phyloP scores from a whole-genome alignment of 1,140 invertebrate species.

The Pantala flavescens region DNA sequence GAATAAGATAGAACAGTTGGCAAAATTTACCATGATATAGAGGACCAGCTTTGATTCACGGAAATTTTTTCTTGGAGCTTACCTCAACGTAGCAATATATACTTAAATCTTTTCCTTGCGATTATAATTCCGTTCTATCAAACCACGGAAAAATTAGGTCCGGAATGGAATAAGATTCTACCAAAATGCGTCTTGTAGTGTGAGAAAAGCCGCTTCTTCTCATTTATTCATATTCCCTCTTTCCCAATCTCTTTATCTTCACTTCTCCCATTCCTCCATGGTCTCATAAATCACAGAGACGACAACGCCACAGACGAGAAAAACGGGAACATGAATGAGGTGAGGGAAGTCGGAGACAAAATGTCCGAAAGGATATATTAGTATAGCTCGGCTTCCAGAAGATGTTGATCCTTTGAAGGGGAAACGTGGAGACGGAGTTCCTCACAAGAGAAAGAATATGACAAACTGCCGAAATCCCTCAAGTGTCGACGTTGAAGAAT shows the following conservation, averaged over 20 bases:
- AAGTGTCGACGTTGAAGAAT: neutral
- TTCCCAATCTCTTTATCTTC: neutral
- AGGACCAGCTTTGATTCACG: no score
- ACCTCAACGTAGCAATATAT: no score
- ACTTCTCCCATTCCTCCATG: neutral
- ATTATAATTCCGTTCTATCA: neutral
- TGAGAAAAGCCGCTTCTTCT: neutral
- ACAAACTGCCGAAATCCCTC: neutral
- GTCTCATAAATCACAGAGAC: neutral
- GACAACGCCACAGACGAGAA: neutral
- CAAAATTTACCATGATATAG: no score
- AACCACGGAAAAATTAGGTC: neutral
- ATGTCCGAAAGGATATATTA: slow-evolving; percentile 3
- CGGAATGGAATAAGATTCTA: neutral
- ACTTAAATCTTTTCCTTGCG: no score
- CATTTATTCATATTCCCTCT: neutral
- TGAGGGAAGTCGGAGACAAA: neutral
- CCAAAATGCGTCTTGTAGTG: neutral
- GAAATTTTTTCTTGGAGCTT: no score
- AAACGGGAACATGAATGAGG: neutral
- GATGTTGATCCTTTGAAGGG: neutral
- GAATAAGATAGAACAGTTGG: no score
- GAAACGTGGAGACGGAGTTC: neutral
- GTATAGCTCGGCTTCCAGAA: neutral
- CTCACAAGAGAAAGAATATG: slow-evolving; percentile 7